A percentile compares a stretch with the other conserved stretches of the same genome.
Evolutionary conservation across 2,113 vertebrate species (phyloP).

Genomic region (Eira barbara): DNA sequence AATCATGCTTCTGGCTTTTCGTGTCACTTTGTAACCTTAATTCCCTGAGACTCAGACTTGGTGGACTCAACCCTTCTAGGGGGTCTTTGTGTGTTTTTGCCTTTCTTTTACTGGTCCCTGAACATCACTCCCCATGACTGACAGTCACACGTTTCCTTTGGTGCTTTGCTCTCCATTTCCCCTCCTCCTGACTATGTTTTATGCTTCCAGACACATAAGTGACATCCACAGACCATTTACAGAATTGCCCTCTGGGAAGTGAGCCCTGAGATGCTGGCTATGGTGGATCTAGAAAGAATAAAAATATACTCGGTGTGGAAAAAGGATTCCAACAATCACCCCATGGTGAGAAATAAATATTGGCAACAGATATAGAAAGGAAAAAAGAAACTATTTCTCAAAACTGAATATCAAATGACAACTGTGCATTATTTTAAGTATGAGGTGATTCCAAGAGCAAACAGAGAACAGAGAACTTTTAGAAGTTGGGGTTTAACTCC

Average conservation of each 20-base stretch:
- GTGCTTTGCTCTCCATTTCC: neutral
- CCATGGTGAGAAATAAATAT: conserved; percentile 6
- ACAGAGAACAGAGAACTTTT: neutral
- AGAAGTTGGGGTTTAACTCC: neutral
- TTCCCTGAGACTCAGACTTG: neutral
- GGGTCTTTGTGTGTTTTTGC: neutral
- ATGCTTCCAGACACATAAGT: neutral
- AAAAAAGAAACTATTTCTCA: neutral
- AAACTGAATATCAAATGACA: neutral
- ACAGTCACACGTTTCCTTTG: neutral
- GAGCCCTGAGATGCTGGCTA: neutral
- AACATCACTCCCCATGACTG: neutral
- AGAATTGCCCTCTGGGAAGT: neutral
- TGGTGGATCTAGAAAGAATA: neutral
- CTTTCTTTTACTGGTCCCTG: neutral
- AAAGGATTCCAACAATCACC: neutral
- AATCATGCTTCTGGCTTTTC: neutral
- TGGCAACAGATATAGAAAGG: neutral
- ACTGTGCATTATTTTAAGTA: neutral
- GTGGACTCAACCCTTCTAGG: neutral
- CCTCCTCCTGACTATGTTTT: neutral
- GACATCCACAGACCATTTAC: neutral
- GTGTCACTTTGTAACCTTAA: neutral
- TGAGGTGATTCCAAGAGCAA: conserved; percentile 5
- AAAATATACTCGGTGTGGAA: neutral